Conservation (phyloP, 2,797 vertebrate genomes). For the Limnodromus scolopaceus region DNA sequence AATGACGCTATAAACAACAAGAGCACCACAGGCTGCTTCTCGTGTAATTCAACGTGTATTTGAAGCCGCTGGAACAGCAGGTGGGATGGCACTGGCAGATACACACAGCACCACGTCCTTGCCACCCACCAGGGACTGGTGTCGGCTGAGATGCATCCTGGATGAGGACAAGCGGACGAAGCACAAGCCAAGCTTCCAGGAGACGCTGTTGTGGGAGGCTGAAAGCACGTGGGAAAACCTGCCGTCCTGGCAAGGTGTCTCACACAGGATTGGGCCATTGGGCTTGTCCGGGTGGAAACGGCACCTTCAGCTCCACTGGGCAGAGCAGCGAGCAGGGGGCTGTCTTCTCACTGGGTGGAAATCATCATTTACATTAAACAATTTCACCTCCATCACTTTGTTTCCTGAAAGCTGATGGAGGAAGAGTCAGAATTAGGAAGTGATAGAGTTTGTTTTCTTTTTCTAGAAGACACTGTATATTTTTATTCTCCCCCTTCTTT, state of each 20-base stretch:
- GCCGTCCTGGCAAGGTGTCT: neutral
- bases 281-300: neutral
- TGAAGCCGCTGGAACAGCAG: neutral
- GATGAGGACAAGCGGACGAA: neutral
- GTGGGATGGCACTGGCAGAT: neutral
- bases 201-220: neutral
- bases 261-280: rapidly evolving
- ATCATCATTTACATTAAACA: neutral
- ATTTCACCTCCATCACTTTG: neutral
- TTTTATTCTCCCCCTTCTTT: neutral
- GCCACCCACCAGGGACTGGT: rapidly evolving
- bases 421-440: neutral
- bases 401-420: neutral
- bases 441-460: neutral
- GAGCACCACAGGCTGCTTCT: neutral
- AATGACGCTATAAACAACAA: rapidly evolving
- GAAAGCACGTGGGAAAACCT: neutral
- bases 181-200: neutral
- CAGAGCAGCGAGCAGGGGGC: neutral
- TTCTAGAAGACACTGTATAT: neutral
- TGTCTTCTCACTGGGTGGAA: rapidly evolving
- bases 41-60: rapidly evolving
- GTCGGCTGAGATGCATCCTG: neutral
- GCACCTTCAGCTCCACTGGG: neutral
- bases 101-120: rapidly evolving